Percentiles rank a stretch among this genome's conserved stretches.
Evolutionary conservation across 2,888 invertebrate genomes (phyloP).

Genomic region (Hydroisotoma schaefferi): DNA sequence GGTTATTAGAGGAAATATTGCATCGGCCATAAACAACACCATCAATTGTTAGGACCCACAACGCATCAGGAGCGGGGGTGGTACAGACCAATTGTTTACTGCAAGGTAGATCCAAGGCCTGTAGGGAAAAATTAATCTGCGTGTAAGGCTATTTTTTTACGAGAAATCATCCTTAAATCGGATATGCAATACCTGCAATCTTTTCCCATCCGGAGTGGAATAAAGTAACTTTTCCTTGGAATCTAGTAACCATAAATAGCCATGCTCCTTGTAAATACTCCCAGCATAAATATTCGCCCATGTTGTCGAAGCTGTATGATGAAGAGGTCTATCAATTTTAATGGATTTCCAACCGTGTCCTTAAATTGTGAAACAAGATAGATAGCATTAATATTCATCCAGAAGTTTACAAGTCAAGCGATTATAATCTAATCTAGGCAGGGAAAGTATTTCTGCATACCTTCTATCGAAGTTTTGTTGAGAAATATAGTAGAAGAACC

Average conservation of each 20-base stretch:
- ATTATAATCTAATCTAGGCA: not conserved
- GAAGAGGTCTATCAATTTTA: constrained; percentile 14
- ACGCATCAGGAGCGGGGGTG: constrained; percentile 52
- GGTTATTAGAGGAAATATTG: constrained; percentile 52
- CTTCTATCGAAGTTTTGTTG: constrained; percentile 47
- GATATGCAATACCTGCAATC: constrained; percentile 23
- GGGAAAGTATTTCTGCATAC: constrained; percentile 27
- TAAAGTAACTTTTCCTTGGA: constrained; percentile 29
- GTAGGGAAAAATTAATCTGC: constrained; percentile 4
- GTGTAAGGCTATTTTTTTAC: not conserved
- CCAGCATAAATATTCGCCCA: constrained; percentile 39
- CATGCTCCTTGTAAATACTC: constrained; percentile 41
- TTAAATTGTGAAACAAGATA: not conserved
- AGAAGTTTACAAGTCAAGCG: constrained; percentile 8
- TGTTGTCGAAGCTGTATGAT: constrained; percentile 16
- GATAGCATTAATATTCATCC: too few species aligned
- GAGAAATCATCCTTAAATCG: not conserved
- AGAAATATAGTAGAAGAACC: constrained; percentile 44
- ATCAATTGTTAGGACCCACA: constrained; percentile 55
- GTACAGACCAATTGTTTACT: constrained; percentile 45
- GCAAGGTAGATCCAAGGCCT: constrained; percentile 21
- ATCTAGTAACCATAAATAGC: constrained; percentile 35
- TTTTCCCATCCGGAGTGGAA: constrained; percentile 17
- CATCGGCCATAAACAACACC: constrained; percentile 54
- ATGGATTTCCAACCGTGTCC: constrained; percentile 49